Percentiles rank a stretch among this genome's conserved stretches.
phyloP scores from a whole-genome alignment of 2,888 invertebrate species.

The Pterobdella sp. region DNA sequence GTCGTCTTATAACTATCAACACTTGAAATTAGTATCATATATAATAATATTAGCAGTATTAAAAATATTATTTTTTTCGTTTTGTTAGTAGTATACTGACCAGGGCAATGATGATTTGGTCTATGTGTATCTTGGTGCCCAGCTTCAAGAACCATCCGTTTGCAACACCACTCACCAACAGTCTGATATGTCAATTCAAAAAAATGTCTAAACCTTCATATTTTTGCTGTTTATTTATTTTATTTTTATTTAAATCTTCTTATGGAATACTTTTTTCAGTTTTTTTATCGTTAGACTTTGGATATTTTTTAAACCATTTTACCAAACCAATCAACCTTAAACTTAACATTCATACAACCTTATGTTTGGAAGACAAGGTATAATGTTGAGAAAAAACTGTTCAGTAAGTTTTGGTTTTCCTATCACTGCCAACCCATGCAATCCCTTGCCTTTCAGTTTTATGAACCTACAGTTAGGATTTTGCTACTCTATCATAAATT shows the following conservation, averaged over 20 bases:
- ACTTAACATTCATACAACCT: constrained; percentile 58
- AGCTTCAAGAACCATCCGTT: constrained; percentile 92
- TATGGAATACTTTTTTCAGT: too few relatives aligned
- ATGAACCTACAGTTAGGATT: constrained; percentile 65
- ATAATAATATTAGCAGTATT: too few relatives aligned
- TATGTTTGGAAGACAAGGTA: constrained; percentile 81
- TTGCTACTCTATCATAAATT: too few relatives aligned
- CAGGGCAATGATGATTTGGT: constrained; percentile 93
- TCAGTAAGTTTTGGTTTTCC: constrained; percentile 98
- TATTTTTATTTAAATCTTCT: too few relatives aligned
- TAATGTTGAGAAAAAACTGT: constrained; percentile 89
- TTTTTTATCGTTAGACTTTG: too few relatives aligned
- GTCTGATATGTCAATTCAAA: too few relatives aligned
- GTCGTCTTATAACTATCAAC: too few relatives aligned
- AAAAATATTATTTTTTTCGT: too few relatives aligned
- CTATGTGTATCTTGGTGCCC: constrained; percentile 67
- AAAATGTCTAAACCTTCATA: too few relatives aligned
- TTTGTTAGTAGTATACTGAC: too few relatives aligned
- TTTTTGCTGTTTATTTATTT: too few relatives aligned
- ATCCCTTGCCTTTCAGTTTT: constrained; percentile 76
- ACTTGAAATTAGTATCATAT: too few relatives aligned
- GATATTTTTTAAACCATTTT: neutral
- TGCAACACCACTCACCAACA: constrained; percentile 91
- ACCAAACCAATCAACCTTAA: neutral
- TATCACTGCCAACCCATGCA: constrained; percentile 76